Evolutionary conservation across 2,888 invertebrate species (phyloP).

Genomic region (Drosophila putrida): DNA sequence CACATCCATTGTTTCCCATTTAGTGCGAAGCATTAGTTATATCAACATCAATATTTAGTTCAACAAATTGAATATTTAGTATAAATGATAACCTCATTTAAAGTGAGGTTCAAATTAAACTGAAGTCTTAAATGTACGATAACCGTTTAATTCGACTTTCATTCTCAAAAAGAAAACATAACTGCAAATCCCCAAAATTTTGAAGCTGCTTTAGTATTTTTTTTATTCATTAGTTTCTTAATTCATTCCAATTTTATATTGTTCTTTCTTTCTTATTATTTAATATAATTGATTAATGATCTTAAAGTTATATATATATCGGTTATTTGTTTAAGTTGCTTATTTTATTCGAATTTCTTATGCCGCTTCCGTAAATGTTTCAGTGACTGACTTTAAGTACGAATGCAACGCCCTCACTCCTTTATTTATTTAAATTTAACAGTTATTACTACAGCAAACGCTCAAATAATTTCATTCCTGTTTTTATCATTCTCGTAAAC

Average conservation of each 20-base stretch:
- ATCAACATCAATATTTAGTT: slow-evolving; percentile 17
- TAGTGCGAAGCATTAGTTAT: slow-evolving; percentile 19
- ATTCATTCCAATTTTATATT: neutral
- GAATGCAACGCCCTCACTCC: neutral
- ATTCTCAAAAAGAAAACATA: too few relatives aligned
- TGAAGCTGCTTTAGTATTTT: too few relatives aligned
- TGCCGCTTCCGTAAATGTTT: too few relatives aligned
- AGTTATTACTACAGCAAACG: neutral
- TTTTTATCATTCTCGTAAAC: neutral
- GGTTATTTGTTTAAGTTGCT: too few relatives aligned
- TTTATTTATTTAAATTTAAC: neutral
- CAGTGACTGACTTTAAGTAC: neutral
- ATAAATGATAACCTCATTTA: slow-evolving; percentile 2
- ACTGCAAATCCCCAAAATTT: too few relatives aligned
- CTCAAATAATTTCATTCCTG: neutral
- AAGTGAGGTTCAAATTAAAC: neutral
- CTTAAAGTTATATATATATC: too few relatives aligned
- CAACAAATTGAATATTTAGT: neutral
- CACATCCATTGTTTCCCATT: slow-evolving; percentile 33
- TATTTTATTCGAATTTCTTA: too few relatives aligned
- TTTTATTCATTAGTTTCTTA: too few relatives aligned
- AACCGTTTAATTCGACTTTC: too few relatives aligned
- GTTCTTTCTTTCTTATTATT: neutral
- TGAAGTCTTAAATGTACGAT: too few relatives aligned
- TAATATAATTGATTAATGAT: too few relatives aligned